Evolutionary conservation across 2,797 vertebrate genomes (phyloP).

Genomic region (Xiphophorus birchmanni): DNA sequence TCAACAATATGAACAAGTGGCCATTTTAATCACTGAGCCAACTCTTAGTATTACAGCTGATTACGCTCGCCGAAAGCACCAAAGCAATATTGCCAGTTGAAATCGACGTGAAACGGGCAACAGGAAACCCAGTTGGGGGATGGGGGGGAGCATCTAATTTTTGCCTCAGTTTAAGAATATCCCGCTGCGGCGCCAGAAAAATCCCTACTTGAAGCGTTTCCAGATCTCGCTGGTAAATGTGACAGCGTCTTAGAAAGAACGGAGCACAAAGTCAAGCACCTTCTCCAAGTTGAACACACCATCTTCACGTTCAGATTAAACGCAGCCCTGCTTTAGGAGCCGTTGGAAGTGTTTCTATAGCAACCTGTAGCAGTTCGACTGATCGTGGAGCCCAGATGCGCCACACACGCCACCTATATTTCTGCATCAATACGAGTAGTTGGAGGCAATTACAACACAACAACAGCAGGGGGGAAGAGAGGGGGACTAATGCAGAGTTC

Average conservation of each 20-base stretch:
- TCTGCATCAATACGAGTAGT: conserved; percentile 18
- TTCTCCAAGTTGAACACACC: conserved; percentile 33
- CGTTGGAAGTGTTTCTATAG: conserved; percentile 60
- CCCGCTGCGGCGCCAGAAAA: conserved; percentile 9
- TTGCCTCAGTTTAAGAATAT: not conserved
- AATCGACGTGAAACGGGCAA: not conserved
- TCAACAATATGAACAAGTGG: not conserved
- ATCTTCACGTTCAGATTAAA: conserved; percentile 41
- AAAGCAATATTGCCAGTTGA: conserved; percentile 7
- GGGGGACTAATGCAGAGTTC: not conserved
- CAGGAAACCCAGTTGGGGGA: not conserved
- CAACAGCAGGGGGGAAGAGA: not conserved
- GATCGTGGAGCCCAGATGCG: conserved; percentile 33
- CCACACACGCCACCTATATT: conserved; percentile 13
- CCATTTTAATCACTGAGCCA: not conserved
- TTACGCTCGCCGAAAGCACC: not conserved
- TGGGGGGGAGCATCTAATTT: not conserved
- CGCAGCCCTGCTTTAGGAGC: conserved; percentile 30
- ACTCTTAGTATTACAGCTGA: no score
- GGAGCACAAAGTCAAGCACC: conserved; percentile 14
- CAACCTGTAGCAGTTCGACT: conserved; percentile 48
- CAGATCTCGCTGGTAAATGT: not conserved
- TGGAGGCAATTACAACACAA: conserved; percentile 26
- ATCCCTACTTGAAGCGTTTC: not conserved
- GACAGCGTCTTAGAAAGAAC: not conserved